Percentiles rank a stretch among this genome's conserved stretches.
Conservation (phyloP, 1,140 invertebrate genomes). For the Penaeus vannamei region DNA sequence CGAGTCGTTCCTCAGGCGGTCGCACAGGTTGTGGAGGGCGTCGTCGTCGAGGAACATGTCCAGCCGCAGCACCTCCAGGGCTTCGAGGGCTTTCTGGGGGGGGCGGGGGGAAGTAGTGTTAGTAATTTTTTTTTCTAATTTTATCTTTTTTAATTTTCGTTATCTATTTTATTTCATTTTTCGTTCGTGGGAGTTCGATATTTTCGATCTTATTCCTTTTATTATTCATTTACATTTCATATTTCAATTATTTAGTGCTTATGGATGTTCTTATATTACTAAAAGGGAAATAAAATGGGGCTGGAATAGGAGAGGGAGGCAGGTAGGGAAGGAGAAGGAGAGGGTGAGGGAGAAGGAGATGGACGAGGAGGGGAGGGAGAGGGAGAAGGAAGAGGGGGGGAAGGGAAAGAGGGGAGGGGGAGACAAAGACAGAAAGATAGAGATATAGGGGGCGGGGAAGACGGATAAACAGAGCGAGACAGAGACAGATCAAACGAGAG, state of each 20-base stretch:
- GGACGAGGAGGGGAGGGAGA: not conserved
- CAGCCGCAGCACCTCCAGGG: conserved; percentile 46
- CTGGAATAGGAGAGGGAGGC: not conserved
- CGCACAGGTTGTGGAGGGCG: conserved; percentile 51
- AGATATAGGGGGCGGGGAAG: not conserved
- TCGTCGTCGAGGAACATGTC: conserved; percentile 59
- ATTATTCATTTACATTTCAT: too few relatives aligned
- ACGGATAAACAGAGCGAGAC: not conserved
- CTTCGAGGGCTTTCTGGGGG: conserved; percentile 46
- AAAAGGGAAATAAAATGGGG: too few relatives aligned
- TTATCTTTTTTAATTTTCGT: not conserved
- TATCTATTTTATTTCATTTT: too few relatives aligned
- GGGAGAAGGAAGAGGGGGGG: not conserved
- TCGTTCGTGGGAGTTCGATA: too few relatives aligned
- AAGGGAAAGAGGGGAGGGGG: not conserved
- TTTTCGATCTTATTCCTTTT: too few relatives aligned
- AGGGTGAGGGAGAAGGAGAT: not conserved
- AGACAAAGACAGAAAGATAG: not conserved
- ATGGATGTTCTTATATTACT: conserved; percentile 7
- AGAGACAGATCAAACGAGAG: not conserved
- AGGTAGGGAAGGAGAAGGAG: not conserved
- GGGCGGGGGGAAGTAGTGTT: not conserved
- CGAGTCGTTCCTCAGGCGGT: conserved; percentile 46
- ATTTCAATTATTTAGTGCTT: too few relatives aligned
- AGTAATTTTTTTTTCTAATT: not conserved